Evolutionary conservation across 2,113 vertebrate genomes (phyloP), one percentile per base, ranked within the genome.

Genomic region (Chloropsis hardwickii): DNA sequence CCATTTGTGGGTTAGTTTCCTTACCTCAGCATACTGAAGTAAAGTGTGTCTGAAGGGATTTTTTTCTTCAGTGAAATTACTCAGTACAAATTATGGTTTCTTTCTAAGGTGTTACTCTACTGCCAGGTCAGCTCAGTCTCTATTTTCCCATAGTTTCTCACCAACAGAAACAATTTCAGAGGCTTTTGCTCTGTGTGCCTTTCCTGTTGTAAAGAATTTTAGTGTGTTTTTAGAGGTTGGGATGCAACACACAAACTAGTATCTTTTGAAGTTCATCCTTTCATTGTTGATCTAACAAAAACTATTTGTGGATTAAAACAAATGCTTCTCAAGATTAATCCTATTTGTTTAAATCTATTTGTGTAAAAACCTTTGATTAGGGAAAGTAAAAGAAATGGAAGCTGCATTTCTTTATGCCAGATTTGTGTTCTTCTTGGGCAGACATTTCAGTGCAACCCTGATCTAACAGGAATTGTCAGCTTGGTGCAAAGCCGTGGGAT

Each of bases 381-480:
- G 33, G 58, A 48, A 88, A 90, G n/a, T 54, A 61, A 29, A 62
- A 90, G 48, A 77, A 88, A 61, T 33, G 27, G 84, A 91, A 79
- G 15, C n/a, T 65, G 35, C 12, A 14, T 89, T 91, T 95, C 86
- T 90, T 94, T 62, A 28, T 67, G 37, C 71, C 40, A 64, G 56
- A 60, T 92, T 86, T 67, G 56, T 71, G 60, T 56, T 95, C 66
- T 9, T 67, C 74, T 77, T 2, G 1, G 37, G 22, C 57, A 92
- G 77, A 37, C 17, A 9, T 92, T 76, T 91, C 61, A 64, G 61
- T 60, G 70, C 56, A 92, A 11, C 71, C 28, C 25, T 86, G 47
- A 56, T 86, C 29, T 90, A 92, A 88, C n/a, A 33, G 28, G 60
- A 93, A 21, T 81, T 90, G 90, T 92, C 92, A 95, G 79, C 87